A percentile compares a stretch with the other conserved stretches of the same genome.
phyloP scores from a whole-genome alignment of 1,140 invertebrate genomes.

The Ridgeia piscesae region DNA sequence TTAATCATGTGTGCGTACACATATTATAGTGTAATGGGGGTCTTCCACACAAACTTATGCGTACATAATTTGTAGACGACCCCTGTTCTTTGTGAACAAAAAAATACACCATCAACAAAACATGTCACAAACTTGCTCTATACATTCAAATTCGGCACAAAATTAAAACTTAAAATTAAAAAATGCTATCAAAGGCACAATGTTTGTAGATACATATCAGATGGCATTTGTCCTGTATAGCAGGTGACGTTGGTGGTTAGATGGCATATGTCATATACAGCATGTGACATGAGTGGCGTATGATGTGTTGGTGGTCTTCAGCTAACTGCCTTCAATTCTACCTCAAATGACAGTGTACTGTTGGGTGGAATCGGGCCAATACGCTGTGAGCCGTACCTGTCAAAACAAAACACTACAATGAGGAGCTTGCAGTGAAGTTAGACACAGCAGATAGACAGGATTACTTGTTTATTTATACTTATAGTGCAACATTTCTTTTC shows the following conservation, averaged over 20 bases:
- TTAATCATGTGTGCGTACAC: too few relatives aligned
- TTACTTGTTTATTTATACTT: too few relatives aligned
- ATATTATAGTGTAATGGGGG: too few relatives aligned
- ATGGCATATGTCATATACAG: neutral
- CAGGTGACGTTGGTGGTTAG: neutral
- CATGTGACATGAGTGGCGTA: neutral
- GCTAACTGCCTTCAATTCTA: constrained; percentile 66
- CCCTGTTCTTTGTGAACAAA: neutral
- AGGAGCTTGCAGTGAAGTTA: too few relatives aligned
- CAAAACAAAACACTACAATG: constrained; percentile 45
- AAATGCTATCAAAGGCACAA: neutral
- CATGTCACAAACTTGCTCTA: neutral
- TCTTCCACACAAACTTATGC: too few relatives aligned
- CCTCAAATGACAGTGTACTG: constrained; percentile 52
- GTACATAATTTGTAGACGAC: too few relatives aligned
- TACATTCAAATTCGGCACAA: neutral
- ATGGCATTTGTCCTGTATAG: neutral
- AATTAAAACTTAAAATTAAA: neutral
- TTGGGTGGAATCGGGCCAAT: constrained; percentile 47
- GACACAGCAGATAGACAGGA: too few relatives aligned
- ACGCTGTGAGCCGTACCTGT: constrained; percentile 59
- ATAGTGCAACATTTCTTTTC: too few relatives aligned
- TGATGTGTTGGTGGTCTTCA: neutral
- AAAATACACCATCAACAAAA: neutral
- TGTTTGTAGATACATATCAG: neutral